Evolutionary conservation across 1,140 invertebrate genomes (phyloP), one percentile per base, ranked within the genome.

Genomic region (Planococcus citri): DNA sequence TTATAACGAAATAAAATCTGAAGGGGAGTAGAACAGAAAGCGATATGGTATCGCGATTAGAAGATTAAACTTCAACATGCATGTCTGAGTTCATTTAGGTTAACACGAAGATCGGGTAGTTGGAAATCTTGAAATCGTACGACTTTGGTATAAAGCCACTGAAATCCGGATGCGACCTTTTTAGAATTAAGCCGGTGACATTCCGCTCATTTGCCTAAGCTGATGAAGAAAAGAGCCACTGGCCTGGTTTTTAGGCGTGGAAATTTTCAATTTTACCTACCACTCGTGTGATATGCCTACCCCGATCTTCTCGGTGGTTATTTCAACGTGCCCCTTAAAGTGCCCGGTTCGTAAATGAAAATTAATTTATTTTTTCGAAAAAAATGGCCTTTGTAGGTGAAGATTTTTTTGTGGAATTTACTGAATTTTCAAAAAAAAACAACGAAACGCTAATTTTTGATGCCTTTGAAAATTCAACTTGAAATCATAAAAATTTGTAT

Each of bases 131-230:
- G 60, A 64, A 64, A 64, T 64, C 22, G 25, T 64, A 27, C 60
- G 60, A 64, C 60, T 64, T 64, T 12, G 60, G 60, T 64, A 27
- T 51, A 64, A 64, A 64, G 60, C 60, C 60, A 64, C 60, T 21
- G 60, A 64, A 64, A 64, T 64, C 60, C 60, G 60, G 60, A 64
- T 64, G 8, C 60, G 60, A 64, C 60, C 60, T 64, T 64, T 64
- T 64, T 27, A 27, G 25, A 64, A 64, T 64, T 64, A 64, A 64
- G 60, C 60, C 60, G 60, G 60, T 27, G 60, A 64, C 60, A 25
- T 64, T 64, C 60, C 60, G 60, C 60, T 64, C 60, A 64, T 64
- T 64, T 64, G 60, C 60, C 60, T 64, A 64, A 64, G 60, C 60
- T 64, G 60, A 64, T 64, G 4, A 64, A 64, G 60, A 64, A 64